Percentiles rank a stretch among this genome's conserved stretches.
phyloP scores from a whole-genome alignment of 2,797 vertebrate species.

The Enteromius afrohamiltoni region DNA sequence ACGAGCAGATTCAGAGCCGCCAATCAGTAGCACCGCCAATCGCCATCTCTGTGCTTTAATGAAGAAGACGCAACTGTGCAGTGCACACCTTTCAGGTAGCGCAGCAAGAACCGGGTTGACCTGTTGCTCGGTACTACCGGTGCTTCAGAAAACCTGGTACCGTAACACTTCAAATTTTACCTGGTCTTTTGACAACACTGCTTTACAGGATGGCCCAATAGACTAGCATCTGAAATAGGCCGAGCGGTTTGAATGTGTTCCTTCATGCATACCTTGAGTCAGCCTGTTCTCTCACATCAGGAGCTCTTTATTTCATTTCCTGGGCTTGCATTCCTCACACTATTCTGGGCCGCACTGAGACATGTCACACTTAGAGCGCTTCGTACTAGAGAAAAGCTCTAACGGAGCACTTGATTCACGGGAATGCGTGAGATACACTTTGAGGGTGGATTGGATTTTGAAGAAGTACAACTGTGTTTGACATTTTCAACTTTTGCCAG shows the following conservation, averaged over 20 bases:
- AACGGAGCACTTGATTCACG: neutral
- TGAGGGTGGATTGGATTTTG: neutral
- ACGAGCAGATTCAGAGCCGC: too few species aligned
- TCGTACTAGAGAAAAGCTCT: neutral
- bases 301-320: conserved; percentile 66
- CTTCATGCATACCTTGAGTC: conserved; percentile 60
- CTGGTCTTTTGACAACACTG: too few species aligned
- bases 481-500: neutral
- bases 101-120: too few species aligned
- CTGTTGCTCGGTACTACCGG: too few species aligned
- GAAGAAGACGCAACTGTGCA: too few species aligned
- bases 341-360: conserved; percentile 60
- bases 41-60: too few species aligned
- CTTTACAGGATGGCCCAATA: neutral
- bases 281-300: conserved; percentile 55
- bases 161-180: too few species aligned
- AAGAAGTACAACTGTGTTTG: neutral
- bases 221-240: conserved; percentile 34
- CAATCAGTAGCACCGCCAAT: too few species aligned
- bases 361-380: conserved; percentile 59
- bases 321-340: conserved; percentile 66
- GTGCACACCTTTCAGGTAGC: too few species aligned
- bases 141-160: too few species aligned
- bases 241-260: conserved; percentile 53
- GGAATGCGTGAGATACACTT: conserved; percentile 4